Evolutionary conservation across 2,113 vertebrate genomes (phyloP).

Genomic region (Oryzias javanicus): DNA sequence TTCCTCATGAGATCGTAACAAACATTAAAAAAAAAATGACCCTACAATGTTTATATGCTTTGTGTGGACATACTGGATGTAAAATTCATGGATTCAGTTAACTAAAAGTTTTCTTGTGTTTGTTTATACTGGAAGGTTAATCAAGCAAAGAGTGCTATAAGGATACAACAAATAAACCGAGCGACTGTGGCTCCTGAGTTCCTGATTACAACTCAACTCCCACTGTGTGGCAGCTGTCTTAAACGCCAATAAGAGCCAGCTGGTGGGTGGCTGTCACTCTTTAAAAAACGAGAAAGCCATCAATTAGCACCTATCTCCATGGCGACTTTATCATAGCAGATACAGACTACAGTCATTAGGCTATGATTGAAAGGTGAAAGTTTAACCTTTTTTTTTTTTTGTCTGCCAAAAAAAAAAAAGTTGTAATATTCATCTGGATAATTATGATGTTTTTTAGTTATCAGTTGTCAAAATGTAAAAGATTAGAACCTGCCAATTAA

Average conservation of each 20-base stretch:
- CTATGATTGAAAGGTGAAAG: slow-evolving; percentile 5
- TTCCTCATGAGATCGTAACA: too few relatives aligned
- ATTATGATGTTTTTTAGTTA: background rate
- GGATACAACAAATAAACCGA: too few relatives aligned
- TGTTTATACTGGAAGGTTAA: too few relatives aligned
- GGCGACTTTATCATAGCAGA: slow-evolving; percentile 66
- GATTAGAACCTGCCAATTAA: too few relatives aligned
- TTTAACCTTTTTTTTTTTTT: slow-evolving; percentile 14
- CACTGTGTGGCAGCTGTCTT: slow-evolving; percentile 60
- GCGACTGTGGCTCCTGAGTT: slow-evolving; percentile 2
- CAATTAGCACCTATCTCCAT: slow-evolving; percentile 74
- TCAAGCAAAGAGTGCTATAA: too few relatives aligned
- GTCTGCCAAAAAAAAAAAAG: too few relatives aligned
- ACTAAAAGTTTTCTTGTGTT: too few relatives aligned
- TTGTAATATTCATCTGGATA: too few relatives aligned
- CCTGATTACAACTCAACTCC: slow-evolving; percentile 54
- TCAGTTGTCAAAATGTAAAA: background rate
- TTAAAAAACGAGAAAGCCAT: slow-evolving; percentile 69
- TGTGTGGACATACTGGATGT: too few relatives aligned
- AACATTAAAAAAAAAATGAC: too few relatives aligned
- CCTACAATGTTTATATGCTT: too few relatives aligned
- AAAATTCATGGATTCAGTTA: too few relatives aligned
- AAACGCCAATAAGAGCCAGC: slow-evolving; percentile 59
- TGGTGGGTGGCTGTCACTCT: slow-evolving; percentile 63
- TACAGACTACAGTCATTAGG: slow-evolving; percentile 28